phyloP scores from a whole-genome alignment of 2,113 vertebrate species.

The Chaetura pelagica region DNA sequence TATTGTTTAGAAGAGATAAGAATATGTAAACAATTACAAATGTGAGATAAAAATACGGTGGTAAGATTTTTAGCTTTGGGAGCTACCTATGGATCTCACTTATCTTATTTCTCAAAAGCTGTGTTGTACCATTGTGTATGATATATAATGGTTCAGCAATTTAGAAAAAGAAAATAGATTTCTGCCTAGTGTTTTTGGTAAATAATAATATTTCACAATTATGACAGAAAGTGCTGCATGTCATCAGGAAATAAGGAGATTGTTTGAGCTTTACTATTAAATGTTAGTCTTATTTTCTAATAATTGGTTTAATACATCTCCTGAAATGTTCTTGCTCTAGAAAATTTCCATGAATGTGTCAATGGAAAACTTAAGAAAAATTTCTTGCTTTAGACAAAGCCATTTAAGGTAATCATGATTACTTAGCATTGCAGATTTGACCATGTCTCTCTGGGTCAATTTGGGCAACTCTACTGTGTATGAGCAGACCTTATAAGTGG shows the following conservation, averaged over 20 bases:
- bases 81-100: background rate
- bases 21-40: background rate
- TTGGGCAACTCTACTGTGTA: background rate
- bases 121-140: background rate
- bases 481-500: background rate
- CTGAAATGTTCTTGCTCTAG: background rate
- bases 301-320: background rate
- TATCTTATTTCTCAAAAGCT: background rate
- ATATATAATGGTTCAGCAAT: background rate
- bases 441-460: fast-evolving
- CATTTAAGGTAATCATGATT: background rate
- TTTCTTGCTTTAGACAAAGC: background rate
- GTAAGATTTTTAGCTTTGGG: background rate
- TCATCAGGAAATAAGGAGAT: background rate
- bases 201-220: background rate
- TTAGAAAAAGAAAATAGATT: background rate
- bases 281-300: background rate
- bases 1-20: background rate
- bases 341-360: background rate
- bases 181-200: background rate
- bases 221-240: background rate
- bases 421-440: background rate
- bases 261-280: background rate
- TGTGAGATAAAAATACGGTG: background rate
- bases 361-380: background rate